phyloP scores from a whole-genome alignment of 2,113 vertebrate genomes.

The Pitta sordida region DNA sequence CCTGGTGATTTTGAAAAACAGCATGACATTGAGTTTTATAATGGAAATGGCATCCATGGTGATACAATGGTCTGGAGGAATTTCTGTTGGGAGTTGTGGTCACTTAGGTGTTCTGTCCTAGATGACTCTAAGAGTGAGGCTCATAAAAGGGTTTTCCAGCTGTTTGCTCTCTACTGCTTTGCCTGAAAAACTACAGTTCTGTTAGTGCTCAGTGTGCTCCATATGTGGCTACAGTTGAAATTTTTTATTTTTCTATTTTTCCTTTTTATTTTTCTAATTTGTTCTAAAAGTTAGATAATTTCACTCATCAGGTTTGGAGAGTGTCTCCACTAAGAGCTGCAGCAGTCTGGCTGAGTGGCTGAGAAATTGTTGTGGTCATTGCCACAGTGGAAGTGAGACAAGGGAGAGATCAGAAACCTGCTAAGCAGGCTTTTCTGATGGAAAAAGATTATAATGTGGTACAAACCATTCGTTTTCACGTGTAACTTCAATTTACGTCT shows the following conservation, averaged over 20 bases:
- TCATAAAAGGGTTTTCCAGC: neutral
- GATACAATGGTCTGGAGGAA: neutral
- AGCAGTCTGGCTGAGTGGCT: neutral
- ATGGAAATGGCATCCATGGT: neutral
- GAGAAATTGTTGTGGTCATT: neutral
- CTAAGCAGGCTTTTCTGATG: slow-evolving; percentile 1
- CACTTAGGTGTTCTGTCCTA: neutral
- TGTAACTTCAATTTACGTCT: slow-evolving; percentile 5
- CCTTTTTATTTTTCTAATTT: neutral
- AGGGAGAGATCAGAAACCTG: neutral
- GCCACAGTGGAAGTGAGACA: neutral
- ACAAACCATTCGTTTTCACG: neutral
- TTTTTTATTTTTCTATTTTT: neutral
- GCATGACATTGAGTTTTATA: neutral
- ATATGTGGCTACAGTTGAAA: neutral
- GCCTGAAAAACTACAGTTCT: neutral
- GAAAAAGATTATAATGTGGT: neutral
- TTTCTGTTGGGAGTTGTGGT: neutral
- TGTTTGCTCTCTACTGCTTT: neutral
- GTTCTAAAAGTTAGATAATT: neutral
- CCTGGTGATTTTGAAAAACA: neutral
- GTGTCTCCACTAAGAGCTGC: neutral
- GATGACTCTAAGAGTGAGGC: neutral
- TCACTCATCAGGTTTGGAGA: neutral
- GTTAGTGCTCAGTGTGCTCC: neutral